A percentile compares a stretch with the other conserved stretches of the same genome.
Conservation (phyloP, 2,113 vertebrate species). For the Callocephalon fimbriatum region DNA sequence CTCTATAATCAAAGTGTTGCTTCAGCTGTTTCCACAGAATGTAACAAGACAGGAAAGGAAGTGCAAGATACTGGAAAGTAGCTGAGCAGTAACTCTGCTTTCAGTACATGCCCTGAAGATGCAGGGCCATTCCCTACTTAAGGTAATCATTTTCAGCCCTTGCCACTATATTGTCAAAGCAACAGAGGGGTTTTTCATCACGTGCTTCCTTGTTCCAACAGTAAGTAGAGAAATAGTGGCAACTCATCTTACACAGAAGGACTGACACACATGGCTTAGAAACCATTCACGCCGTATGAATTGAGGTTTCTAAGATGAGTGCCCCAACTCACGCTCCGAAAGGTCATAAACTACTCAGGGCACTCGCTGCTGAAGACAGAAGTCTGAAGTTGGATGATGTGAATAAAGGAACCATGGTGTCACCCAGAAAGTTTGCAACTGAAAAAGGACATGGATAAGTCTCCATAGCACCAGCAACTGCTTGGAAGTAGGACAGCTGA, state of each 20-base stretch:
- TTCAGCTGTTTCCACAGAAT: not conserved
- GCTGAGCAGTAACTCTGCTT: not conserved
- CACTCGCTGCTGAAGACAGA: not conserved
- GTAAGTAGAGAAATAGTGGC: not conserved
- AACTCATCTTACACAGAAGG: not conserved
- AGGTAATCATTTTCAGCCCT: not conserved
- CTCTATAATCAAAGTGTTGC: not conserved
- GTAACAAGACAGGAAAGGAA: not conserved
- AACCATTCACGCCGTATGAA: fast-evolving
- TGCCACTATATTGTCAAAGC: not conserved
- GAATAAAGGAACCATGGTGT: not conserved
- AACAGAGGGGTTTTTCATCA: not conserved
- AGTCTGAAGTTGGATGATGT: not conserved
- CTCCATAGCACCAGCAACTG: not conserved
- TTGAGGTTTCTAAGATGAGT: not conserved
- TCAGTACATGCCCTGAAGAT: not conserved
- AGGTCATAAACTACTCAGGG: not conserved
- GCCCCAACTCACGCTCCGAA: fast-evolving
- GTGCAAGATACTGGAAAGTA: not conserved
- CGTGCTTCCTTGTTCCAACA: not conserved
- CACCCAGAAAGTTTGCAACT: not conserved
- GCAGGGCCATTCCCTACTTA: not conserved
- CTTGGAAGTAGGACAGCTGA: not conserved
- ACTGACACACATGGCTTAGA: not conserved
- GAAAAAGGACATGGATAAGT: not conserved